These are phyloP conservation scores for Rachycentron canadum DNA, from an alignment of 2,797 vertebrate genomes.

Conservation along the genomic window DNA sequence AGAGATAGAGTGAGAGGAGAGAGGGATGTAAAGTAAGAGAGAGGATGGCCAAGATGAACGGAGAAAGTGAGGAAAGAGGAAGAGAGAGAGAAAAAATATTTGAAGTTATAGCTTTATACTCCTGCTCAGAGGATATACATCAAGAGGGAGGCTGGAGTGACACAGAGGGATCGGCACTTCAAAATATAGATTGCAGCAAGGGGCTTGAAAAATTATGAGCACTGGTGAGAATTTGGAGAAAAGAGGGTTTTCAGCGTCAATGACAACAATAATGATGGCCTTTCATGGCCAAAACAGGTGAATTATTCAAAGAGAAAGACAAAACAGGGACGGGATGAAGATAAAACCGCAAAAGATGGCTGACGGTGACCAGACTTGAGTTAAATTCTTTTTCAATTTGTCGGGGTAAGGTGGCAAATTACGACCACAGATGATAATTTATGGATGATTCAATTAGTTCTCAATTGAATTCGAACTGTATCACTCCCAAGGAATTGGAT, in stretches of 20 bases:
- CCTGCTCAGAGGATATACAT: conserved; percentile 82
- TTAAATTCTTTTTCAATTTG: conserved; percentile 34
- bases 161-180: conserved; percentile 86
- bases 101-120: conserved; percentile 79
- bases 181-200: conserved; percentile 78
- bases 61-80: neutral
- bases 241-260: conserved; percentile 69
- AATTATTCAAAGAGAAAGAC: conserved; percentile 12
- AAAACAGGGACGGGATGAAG: conserved; percentile 63
- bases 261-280: conserved; percentile 80
- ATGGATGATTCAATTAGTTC: conserved; percentile 70
- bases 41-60: conserved; percentile 22
- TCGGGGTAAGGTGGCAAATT: conserved; percentile 47
- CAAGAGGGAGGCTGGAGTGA: conserved; percentile 81
- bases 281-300: conserved; percentile 81
- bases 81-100: conserved; percentile 24
- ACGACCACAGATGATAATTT: conserved; percentile 58
- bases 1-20: conserved; percentile 70
- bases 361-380: conserved; percentile 10
- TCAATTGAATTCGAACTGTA: conserved; percentile 60
- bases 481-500: conserved; percentile 59
- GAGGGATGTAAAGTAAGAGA: conserved; percentile 76
- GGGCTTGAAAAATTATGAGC: conserved; percentile 84
- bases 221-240: conserved; percentile 84
- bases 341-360: conserved; percentile 46